phyloP scores from a whole-genome alignment of 2,113 vertebrate species.

The Papio anubis region DNA sequence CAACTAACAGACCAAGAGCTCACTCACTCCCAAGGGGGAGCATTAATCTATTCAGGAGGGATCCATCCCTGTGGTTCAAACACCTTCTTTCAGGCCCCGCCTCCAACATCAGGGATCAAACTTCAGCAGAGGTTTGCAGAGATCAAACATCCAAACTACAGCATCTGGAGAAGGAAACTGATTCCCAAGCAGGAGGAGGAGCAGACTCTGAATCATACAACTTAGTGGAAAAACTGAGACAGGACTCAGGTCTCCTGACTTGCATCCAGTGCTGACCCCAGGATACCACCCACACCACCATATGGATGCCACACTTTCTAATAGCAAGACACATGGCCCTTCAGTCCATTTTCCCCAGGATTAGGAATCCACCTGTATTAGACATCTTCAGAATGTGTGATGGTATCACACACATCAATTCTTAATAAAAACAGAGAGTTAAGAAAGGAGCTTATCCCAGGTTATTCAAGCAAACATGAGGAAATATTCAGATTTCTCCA shows the following conservation, averaged over 20 bases:
- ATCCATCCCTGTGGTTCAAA: not conserved
- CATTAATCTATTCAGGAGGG: not conserved
- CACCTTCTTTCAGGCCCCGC: not conserved
- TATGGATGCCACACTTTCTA: rapidly evolving
- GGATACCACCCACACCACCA: rapidly evolving
- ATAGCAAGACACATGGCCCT: not conserved
- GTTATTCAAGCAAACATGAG: not conserved
- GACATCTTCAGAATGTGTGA: not conserved
- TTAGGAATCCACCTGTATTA: not conserved
- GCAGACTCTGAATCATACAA: rapidly evolving
- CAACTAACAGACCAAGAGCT: not conserved
- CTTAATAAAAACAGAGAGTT: not conserved
- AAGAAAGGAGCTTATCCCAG: not conserved
- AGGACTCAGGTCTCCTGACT: not conserved
- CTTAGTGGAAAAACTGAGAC: not conserved
- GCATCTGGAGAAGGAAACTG: not conserved
- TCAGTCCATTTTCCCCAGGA: not conserved
- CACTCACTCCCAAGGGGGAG: no score
- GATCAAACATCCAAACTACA: not conserved
- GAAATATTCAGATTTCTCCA: not conserved
- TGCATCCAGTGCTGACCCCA: rapidly evolving
- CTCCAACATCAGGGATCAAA: not conserved
- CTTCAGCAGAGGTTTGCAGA: not conserved
- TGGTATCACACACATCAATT: not conserved
- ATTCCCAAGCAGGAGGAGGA: not conserved